A percentile compares a stretch with the other conserved stretches of the same genome.
phyloP scores from a whole-genome alignment of 2,888 invertebrate species.

The Smittia aterrima region DNA sequence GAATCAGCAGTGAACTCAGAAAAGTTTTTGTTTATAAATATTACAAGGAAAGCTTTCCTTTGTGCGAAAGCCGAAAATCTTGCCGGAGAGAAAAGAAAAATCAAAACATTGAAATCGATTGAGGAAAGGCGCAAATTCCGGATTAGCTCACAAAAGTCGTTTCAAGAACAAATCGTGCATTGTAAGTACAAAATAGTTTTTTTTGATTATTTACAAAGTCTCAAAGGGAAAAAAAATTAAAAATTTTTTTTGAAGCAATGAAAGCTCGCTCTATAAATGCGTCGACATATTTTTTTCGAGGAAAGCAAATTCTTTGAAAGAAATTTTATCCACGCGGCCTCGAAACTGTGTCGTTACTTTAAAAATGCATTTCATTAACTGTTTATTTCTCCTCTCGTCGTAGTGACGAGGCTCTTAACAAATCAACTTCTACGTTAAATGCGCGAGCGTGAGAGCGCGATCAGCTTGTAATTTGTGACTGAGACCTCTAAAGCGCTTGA shows the following conservation, averaged over 20 bases:
- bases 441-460: slow-evolving; percentile 19
- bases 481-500: slow-evolving; percentile 37
- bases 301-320: background rate
- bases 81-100: background rate
- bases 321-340: slow-evolving; percentile 22
- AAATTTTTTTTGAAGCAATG: no score
- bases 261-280: no score
- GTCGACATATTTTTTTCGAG: no score
- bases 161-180: slow-evolving; percentile 16
- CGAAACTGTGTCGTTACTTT: slow-evolving; percentile 26
- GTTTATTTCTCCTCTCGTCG: background rate
- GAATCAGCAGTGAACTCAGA: background rate
- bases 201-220: no score
- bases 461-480: slow-evolving; percentile 31
- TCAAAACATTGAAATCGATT: background rate
- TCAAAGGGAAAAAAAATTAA: no score
- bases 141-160: slow-evolving; percentile 23
- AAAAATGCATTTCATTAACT: slow-evolving; percentile 34
- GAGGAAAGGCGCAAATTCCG: slow-evolving; percentile 32
- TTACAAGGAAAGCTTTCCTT: background rate
- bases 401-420: background rate
- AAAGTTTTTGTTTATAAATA: background rate
- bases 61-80: background rate
- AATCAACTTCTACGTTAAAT: background rate
- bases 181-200: slow-evolving; percentile 28